Evolutionary conservation across 1,140 invertebrate species (phyloP), one percentile per base, ranked within the genome.

Genomic region (Leguminivora glycinivorella): DNA sequence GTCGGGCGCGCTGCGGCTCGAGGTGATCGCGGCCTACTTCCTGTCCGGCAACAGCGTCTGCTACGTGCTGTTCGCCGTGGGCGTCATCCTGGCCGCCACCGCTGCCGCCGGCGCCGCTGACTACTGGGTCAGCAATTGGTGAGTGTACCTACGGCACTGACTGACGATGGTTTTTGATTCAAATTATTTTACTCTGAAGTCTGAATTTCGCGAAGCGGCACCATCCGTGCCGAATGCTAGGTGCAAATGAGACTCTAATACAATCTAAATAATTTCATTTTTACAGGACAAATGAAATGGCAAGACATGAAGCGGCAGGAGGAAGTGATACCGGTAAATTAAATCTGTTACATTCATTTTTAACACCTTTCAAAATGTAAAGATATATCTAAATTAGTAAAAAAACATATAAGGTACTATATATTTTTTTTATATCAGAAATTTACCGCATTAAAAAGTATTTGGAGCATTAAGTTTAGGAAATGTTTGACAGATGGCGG

Each of bases 41-140:
- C 83, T 80, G 26, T 89, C 93, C 5, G 94, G 94, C n/a, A 93
- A 92, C 5, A 92, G 88, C 17, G 72, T 85, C n/a, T 83, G 83
- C 1, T 88, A 84, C 52, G 76, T 93, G 2, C 52, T 93, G 0
- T 73, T 93, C 1, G 80, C 87, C 1, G 76, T 93, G 4, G 12
- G 90, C 85, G n/a, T 89, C 89, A 72, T 84, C 81, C 19, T 93
- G 22, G 66, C 93, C 5, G 90, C 93, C 5, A 92, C 94, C 34
- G 79, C 87, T 1, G 80, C 85, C 5, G 93, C 90, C 7, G 94
- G 92, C 43, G 92, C 91, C 0, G 93, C 92, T 29, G 96, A 97
- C 85, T 95, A 94, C 77, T 96, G 95, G 95, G 85, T 96, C 0
- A 94, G 94, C 24, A 93, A 93, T 69, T 96, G 96, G 96, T 93